Base-by-base conservation (phyloP, 1,140 invertebrate genomes). In the Sarcophaga peregrina region DNA sequence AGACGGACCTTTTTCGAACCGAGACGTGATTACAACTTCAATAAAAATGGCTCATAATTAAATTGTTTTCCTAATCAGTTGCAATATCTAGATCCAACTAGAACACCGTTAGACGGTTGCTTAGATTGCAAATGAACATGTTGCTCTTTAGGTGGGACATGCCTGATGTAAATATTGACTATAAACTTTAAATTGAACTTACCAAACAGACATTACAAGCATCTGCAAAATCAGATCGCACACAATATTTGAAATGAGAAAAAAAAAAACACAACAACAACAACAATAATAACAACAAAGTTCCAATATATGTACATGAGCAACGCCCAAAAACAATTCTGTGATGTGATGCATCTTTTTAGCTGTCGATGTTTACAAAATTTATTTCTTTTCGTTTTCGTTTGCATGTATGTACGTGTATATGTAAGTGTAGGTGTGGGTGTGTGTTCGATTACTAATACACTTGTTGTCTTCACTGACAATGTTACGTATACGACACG, bases 401-500 rank as follows among this genome's bases (percentile, higher is more conserved):
- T 37, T 37, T 37, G 25, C 25, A 37, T 37, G 25, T 37, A 4
- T 37, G 25, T 37, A 37, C 25, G 25, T n/a, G n/a, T n/a, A n/a
- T n/a, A n/a, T n/a, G n/a, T n/a, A n/a, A n/a, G n/a, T n/a, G n/a
- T n/a, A n/a, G n/a, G n/a, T n/a, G n/a, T n/a, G 25, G 4, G 1
- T 37, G 25, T 37, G 25, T 37, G 25, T 37, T 37, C 1, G 25
- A 37, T 37, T 37, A 37, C 25, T 13, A 58, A 58, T n/a, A 9
- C 75, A 78, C 75, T 78, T 78, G 75, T 89, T 89, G 85, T 86
- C 87, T 87, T 87, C 48, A 75, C 86, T 76, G 78, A 48, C 85
- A 83, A 87, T 87, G 86, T 89, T 89, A 87, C 88, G 87, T 87
- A 89, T 89, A 87, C 87, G 87, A 87, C 87, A 83, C 85, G 47